Conservation (phyloP, 2,113 vertebrate species). For the Sapayoa aenigma region DNA sequence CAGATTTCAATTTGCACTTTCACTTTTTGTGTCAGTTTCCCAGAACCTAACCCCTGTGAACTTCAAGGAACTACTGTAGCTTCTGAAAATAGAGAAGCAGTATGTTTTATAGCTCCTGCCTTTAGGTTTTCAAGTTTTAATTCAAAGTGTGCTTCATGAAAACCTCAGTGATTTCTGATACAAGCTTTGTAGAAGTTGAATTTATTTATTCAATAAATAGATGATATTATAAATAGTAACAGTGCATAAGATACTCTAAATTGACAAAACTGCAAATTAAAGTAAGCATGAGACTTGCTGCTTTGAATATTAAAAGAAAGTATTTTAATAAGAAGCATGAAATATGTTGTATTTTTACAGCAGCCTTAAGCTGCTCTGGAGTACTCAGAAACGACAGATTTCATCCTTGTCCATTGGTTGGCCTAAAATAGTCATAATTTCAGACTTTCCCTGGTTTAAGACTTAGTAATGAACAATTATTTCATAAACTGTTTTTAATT, state of each 20-base stretch:
- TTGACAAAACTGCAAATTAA: background rate
- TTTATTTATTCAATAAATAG: conserved; percentile 46
- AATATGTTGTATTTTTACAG: background rate
- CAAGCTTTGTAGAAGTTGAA: background rate
- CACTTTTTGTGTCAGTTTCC: no score
- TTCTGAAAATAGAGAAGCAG: background rate
- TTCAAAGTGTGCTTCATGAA: conserved; percentile 19
- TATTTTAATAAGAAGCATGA: background rate
- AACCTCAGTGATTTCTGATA: conserved; percentile 19
- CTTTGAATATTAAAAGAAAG: conserved; percentile 11
- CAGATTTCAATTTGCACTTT: no score
- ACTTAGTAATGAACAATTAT: background rate
- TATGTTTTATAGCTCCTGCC: background rate
- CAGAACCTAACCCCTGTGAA: no score
- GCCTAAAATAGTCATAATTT: conserved; percentile 11
- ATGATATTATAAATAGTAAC: conserved; percentile 51
- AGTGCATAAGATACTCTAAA: background rate
- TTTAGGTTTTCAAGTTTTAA: background rate
- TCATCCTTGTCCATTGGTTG: background rate
- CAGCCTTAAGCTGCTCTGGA: background rate
- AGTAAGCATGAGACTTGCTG: background rate
- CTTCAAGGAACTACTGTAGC: no score
- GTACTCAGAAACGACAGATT: background rate
- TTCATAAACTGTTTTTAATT: background rate
- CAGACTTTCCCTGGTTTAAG: background rate